Evolutionary conservation across 2,888 invertebrate genomes (phyloP).

Genomic region (Actias luna): DNA sequence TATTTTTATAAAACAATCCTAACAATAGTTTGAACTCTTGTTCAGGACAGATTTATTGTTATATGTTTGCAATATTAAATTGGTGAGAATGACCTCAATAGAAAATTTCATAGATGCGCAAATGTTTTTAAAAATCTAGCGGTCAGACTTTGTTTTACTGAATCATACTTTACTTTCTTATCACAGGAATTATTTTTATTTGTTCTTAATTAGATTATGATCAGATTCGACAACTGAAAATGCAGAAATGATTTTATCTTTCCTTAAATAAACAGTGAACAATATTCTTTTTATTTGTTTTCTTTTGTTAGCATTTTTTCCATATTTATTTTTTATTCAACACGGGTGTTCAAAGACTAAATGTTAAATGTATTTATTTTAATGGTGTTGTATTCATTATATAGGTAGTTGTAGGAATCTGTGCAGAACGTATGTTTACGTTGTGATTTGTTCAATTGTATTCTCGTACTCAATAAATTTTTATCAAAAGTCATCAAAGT

Average conservation of each 20-base stretch:
- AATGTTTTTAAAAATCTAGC: background rate
- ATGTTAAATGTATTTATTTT: background rate
- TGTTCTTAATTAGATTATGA: background rate
- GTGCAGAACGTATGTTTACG: background rate
- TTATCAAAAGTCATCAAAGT: background rate
- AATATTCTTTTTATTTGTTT: background rate
- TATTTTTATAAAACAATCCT: slow-evolving; percentile 69
- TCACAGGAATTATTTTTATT: background rate
- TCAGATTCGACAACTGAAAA: background rate
- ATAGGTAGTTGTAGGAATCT: background rate
- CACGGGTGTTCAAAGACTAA: background rate
- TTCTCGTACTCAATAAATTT: background rate
- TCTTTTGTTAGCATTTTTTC: background rate
- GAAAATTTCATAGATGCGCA: slow-evolving; percentile 5
- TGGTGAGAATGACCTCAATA: slow-evolving; percentile 25
- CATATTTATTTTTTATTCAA: background rate
- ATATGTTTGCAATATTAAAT: slow-evolving; percentile 23
- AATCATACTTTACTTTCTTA: background rate
- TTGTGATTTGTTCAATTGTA: background rate
- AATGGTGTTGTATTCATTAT: background rate
- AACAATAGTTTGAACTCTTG: slow-evolving; percentile 59
- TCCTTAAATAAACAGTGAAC: background rate
- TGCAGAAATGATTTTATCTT: background rate
- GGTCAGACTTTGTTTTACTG: background rate
- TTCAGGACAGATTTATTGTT: slow-evolving; percentile 45